These are phyloP conservation scores for Fistularia commersonii DNA, from an alignment of 2,797 vertebrate genomes.

Conservation along the genomic window DNA sequence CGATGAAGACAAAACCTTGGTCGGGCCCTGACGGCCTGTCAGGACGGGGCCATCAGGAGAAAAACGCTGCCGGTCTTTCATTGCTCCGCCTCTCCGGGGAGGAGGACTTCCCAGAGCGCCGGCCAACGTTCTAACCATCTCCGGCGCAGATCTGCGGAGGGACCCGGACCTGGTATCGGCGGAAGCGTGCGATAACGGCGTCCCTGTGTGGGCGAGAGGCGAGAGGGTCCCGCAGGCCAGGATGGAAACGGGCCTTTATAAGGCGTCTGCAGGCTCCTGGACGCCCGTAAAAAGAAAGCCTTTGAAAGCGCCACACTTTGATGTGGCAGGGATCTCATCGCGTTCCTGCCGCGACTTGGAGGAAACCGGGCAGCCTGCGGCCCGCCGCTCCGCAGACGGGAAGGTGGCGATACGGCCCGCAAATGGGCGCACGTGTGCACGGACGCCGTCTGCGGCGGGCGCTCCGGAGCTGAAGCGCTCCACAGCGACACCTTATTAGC, in stretches of 20 bases:
- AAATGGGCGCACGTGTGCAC: constrained; percentile 1
- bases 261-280: constrained; percentile 84
- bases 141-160: constrained; percentile 74
- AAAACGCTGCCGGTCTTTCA: constrained; percentile 32
- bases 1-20: constrained; percentile 66
- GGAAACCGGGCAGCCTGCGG: constrained; percentile 17
- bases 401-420: constrained; percentile 7
- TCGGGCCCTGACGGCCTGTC: constrained; percentile 43
- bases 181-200: constrained; percentile 76
- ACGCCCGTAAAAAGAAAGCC: constrained; percentile 79
- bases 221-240: constrained; percentile 81
- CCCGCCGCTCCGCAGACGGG: not conserved
- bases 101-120: constrained; percentile 46
- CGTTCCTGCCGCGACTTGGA: constrained; percentile 57
- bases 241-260: constrained; percentile 87
- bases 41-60: constrained; percentile 32
- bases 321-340: constrained; percentile 74
- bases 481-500: constrained; percentile 87
- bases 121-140: constrained; percentile 61
- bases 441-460: too few relatives aligned
- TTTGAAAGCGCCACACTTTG: constrained; percentile 79
- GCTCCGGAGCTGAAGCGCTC: constrained; percentile 73
- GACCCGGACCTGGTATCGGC: constrained; percentile 87
- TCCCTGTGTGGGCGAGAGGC: constrained; percentile 79
- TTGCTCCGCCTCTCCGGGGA: not conserved